Percentiles rank a stretch among this genome's conserved stretches.
Evolutionary conservation across 1,140 invertebrate species (phyloP).

Genomic region (Heliconius hermathena): DNA sequence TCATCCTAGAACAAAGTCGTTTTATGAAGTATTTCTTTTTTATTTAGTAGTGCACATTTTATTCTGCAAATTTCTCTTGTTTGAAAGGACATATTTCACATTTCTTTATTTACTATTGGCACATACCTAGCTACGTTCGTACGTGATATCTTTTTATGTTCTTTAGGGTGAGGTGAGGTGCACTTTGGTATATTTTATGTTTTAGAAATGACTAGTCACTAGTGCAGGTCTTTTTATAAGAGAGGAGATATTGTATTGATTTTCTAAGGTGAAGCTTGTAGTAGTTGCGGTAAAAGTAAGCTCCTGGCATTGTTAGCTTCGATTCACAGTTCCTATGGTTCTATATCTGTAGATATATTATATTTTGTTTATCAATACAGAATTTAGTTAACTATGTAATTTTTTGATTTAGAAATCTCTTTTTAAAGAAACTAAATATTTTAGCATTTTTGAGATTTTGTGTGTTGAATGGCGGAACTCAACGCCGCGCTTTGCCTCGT

Average conservation of each 20-base stretch:
- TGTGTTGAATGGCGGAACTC: no score
- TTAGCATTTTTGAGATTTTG: no score
- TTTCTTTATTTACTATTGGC: slow-evolving; percentile 1
- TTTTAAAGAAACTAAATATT: no score
- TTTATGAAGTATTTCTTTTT: not conserved
- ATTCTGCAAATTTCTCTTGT: not conserved
- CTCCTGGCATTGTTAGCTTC: no score
- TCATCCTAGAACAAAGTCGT: not conserved
- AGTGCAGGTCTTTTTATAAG: not conserved
- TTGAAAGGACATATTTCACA: not conserved
- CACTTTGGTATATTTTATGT: slow-evolving; percentile 1
- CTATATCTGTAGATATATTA: no score
- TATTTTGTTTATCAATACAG: no score
- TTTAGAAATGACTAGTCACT: not conserved
- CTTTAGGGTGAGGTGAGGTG: not conserved
- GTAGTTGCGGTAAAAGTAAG: no score
- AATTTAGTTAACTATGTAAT: no score
- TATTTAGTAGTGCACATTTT: not conserved
- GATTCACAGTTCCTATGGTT: no score
- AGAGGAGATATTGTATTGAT: not conserved
- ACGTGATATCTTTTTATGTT: not conserved
- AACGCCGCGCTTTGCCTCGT: no score
- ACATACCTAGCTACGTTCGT: not conserved
- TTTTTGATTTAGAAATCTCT: no score
- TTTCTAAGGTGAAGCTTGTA: no score